Evolutionary conservation across 2,113 vertebrate species (phyloP).

Genomic region (Amphiprion percula): DNA sequence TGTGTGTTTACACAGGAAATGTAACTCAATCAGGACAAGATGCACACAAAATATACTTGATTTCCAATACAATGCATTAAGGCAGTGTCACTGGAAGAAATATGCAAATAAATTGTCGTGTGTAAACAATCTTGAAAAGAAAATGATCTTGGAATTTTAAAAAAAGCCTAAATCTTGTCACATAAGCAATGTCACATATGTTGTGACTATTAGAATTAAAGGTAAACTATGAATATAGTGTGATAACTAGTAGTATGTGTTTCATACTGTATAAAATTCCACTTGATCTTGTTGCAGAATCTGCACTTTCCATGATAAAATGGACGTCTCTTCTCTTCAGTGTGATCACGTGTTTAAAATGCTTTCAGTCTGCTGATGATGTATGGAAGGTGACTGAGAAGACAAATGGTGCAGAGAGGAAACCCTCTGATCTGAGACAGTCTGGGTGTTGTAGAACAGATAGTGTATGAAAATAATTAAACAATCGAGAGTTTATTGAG

Average conservation of each 20-base stretch:
- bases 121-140: too few relatives aligned
- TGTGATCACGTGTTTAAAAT: background rate
- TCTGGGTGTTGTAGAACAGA: background rate
- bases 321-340: background rate
- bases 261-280: background rate
- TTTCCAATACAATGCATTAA: too few relatives aligned
- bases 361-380: background rate
- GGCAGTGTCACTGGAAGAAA: too few relatives aligned
- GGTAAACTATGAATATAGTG: background rate
- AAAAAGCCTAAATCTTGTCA: too few relatives aligned
- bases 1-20: too few relatives aligned
- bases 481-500: background rate
- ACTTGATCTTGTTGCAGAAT: background rate
- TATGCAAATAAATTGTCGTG: too few relatives aligned
- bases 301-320: background rate
- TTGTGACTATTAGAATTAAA: too few relatives aligned
- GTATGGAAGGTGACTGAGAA: background rate
- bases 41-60: too few relatives aligned
- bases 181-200: too few relatives aligned
- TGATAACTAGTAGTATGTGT: background rate
- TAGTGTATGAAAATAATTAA: background rate
- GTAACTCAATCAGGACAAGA: too few relatives aligned
- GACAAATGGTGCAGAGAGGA: background rate
- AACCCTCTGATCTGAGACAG: too few relatives aligned
- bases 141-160: too few relatives aligned